These are phyloP conservation scores for Helicolenus hilgendorfi DNA, from an alignment of 2,797 vertebrate species.

Conservation along the genomic window DNA sequence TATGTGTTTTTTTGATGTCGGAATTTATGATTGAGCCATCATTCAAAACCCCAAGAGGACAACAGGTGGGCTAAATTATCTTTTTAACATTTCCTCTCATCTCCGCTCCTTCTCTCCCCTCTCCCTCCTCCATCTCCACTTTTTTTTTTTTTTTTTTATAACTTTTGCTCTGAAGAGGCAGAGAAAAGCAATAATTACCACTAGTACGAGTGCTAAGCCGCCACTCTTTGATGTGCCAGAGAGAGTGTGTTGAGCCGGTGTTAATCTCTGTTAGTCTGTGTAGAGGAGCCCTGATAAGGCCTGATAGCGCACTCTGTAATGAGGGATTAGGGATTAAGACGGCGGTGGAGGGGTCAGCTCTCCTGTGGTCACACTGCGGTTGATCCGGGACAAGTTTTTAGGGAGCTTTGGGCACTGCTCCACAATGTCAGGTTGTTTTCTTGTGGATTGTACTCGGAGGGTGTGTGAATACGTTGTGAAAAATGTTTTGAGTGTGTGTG, in stretches of 20 bases:
- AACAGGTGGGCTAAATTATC: neutral
- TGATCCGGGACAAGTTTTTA: constrained; percentile 55
- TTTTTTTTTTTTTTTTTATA: constrained; percentile 8
- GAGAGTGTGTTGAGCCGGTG: constrained; percentile 79
- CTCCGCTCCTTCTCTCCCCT: neutral
- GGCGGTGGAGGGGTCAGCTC: constrained; percentile 74
- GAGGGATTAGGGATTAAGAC: constrained; percentile 84
- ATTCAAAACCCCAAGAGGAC: constrained; percentile 2
- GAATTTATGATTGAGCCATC: constrained; percentile 27
- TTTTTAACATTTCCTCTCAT: constrained; percentile 31
- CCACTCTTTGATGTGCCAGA: constrained; percentile 81
- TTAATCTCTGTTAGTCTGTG: constrained; percentile 84
- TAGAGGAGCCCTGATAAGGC: constrained; percentile 75
- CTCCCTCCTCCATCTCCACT: constrained; percentile 15
- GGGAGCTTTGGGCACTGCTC: neutral
- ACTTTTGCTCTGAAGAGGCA: constrained; percentile 63
- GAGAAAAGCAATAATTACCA: constrained; percentile 82
- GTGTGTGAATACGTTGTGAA: neutral
- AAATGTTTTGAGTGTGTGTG: constrained; percentile 4
- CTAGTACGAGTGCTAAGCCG: constrained; percentile 64
- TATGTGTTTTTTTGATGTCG: neutral
- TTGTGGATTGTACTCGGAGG: neutral
- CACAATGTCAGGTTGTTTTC: neutral
- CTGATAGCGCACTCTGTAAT: constrained; percentile 79
- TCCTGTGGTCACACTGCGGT: constrained; percentile 62